Percentiles rank a stretch among this genome's conserved stretches.
Evolutionary conservation across 2,113 vertebrate species (phyloP).

Genomic region (Silurus asotus): DNA sequence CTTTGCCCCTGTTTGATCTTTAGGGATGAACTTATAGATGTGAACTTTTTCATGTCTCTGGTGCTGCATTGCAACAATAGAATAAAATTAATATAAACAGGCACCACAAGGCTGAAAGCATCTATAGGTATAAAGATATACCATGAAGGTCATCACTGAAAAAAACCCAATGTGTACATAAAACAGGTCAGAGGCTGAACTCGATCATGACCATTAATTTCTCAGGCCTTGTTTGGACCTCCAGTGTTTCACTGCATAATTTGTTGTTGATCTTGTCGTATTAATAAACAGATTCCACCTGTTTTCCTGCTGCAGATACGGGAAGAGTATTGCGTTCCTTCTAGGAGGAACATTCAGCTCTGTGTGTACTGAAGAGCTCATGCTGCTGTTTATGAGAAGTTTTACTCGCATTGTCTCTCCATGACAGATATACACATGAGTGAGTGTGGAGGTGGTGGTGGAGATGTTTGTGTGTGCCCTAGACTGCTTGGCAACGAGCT

Average conservation of each 20-base stretch:
- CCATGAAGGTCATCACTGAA: too few species aligned
- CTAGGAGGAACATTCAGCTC: constrained; percentile 1
- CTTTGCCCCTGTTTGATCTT: too few species aligned
- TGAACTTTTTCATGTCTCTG: too few species aligned
- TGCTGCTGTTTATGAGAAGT: constrained; percentile 25
- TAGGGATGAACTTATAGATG: too few species aligned
- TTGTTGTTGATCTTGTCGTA: neutral
- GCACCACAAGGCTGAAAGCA: neutral
- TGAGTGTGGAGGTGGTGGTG: constrained; percentile 1
- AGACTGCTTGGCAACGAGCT: constrained; percentile 6
- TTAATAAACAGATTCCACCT: neutral
- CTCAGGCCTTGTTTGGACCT: neutral
- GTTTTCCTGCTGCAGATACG: neutral
- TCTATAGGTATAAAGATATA: neutral
- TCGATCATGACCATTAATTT: neutral
- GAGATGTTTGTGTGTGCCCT: constrained; percentile 35
- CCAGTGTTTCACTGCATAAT: neutral
- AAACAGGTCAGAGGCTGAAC: neutral
- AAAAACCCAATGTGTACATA: too few species aligned
- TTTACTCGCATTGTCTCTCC: constrained; percentile 2
- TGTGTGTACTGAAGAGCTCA: neutral
- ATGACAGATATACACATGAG: constrained; percentile 27
- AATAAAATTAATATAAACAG: neutral
- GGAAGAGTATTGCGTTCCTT: constrained; percentile 3
- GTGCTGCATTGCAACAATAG: too few species aligned